These are phyloP conservation scores for Synanthedon vespiformis DNA, from an alignment of 2,888 invertebrate species.

Conservation along the genomic window DNA sequence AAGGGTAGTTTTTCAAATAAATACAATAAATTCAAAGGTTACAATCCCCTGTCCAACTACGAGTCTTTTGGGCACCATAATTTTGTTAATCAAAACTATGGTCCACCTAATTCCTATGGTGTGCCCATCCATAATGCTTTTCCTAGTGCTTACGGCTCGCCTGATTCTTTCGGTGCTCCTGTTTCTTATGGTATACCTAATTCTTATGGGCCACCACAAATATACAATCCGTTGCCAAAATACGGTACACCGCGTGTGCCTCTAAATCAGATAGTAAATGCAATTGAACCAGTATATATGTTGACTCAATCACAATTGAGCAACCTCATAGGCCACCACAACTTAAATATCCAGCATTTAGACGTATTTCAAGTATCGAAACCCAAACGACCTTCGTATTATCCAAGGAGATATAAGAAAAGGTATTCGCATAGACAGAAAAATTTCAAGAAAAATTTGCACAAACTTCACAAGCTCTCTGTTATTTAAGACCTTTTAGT, in stretches of 20 bases:
- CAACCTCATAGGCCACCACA: constrained; percentile 41
- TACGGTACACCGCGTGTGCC: background rate
- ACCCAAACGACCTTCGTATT: constrained; percentile 17
- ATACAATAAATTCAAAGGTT: constrained; percentile 16
- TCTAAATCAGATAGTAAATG: constrained; percentile 1
- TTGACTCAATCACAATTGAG: constrained; percentile 48
- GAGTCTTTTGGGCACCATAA: constrained; percentile 7
- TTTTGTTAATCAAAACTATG: constrained; percentile 8
- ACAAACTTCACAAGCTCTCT: constrained; percentile 29
- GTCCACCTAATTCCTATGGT: constrained; percentile 15
- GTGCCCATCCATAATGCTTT: constrained; percentile 11
- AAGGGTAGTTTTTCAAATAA: constrained; percentile 19
- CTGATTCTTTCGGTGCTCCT: constrained; percentile 2
- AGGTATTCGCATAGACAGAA: constrained; percentile 18
- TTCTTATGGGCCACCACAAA: background rate
- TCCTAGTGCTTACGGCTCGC: constrained; percentile 8
- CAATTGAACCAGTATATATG: constrained; percentile 49
- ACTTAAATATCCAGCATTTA: constrained; percentile 49
- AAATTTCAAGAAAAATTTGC: constrained; percentile 31
- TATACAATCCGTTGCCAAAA: background rate
- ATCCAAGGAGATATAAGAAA: constrained; percentile 26
- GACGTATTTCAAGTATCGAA: constrained; percentile 40
- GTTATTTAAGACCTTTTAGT: background rate
- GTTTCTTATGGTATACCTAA: constrained; percentile 9
- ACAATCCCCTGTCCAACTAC: constrained; percentile 7